These are phyloP conservation scores for Synodontis membranacea DNA, from an alignment of 2,113 vertebrate genomes.

Conservation along the genomic window DNA sequence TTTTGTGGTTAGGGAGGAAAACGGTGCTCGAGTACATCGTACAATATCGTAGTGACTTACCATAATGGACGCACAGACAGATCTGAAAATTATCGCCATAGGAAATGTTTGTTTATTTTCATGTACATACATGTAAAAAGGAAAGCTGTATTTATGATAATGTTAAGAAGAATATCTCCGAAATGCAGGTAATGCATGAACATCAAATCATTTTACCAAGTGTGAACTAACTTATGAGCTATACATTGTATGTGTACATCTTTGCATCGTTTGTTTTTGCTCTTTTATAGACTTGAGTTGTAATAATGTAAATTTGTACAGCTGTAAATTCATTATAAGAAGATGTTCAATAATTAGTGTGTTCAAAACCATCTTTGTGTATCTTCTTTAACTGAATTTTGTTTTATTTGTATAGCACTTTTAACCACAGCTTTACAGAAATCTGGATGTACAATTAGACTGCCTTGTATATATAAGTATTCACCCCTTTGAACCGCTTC, in stretches of 20 bases:
- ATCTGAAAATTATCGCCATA: neutral
- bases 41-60: neutral
- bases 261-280: neutral
- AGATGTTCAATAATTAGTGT: constrained; percentile 38
- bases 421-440: neutral
- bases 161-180: neutral
- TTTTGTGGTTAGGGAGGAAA: neutral
- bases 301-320: constrained; percentile 73
- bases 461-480: neutral
- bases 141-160: constrained; percentile 41
- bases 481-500: neutral
- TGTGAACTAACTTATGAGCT: constrained; percentile 13
- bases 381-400: neutral
- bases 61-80: neutral
- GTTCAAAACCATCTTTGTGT: neutral
- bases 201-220: neutral
- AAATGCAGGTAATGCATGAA: constrained; percentile 34
- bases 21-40: neutral
- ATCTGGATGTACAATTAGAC: neutral
- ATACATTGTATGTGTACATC: constrained; percentile 8
- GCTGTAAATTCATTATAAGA: constrained; percentile 70
- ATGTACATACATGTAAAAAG: constrained; percentile 17
- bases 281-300: constrained; percentile 59
- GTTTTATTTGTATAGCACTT: neutral
- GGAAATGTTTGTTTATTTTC: neutral